Percentiles rank a stretch among this genome's conserved stretches.
Evolutionary conservation across 2,797 vertebrate species (phyloP).

Genomic region (Semotilus atromaculatus): DNA sequence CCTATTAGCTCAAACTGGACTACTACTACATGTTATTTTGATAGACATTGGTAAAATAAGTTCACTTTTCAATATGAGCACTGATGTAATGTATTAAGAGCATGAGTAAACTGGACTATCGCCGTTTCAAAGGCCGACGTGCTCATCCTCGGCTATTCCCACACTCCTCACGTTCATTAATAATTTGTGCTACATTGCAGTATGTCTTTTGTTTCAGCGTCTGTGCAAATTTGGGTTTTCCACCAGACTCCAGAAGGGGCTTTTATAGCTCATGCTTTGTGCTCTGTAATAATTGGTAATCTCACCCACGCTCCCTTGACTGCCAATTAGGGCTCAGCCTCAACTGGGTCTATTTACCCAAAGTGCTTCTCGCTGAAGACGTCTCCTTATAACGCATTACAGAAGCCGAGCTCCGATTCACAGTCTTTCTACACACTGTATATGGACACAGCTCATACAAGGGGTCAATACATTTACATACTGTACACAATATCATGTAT

Average conservation of each 20-base stretch:
- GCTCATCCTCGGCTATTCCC: background rate
- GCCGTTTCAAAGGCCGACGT: background rate
- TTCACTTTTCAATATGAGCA: background rate
- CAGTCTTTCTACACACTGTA: background rate
- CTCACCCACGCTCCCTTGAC: conserved; percentile 47
- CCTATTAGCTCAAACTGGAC: background rate
- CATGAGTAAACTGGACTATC: background rate
- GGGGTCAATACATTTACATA: too few species aligned
- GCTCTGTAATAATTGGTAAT: conserved; percentile 48
- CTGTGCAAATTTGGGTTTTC: conserved; percentile 40
- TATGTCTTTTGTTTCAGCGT: conserved; percentile 37
- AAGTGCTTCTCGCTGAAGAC: conserved; percentile 37
- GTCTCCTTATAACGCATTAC: conserved; percentile 14
- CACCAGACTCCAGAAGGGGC: conserved; percentile 34
- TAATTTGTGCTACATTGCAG: conserved; percentile 17
- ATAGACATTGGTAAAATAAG: background rate
- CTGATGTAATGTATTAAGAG: background rate
- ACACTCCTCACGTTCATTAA: background rate
- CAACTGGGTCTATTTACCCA: conserved; percentile 40
- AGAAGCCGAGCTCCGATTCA: background rate
- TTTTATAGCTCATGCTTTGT: conserved; percentile 46
- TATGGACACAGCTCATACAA: background rate
- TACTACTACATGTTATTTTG: background rate
- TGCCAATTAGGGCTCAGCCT: conserved; percentile 47
- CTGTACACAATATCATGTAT: background rate